phyloP scores from a whole-genome alignment of 2,888 invertebrate genomes.

The Hypomecis punctinalis region DNA sequence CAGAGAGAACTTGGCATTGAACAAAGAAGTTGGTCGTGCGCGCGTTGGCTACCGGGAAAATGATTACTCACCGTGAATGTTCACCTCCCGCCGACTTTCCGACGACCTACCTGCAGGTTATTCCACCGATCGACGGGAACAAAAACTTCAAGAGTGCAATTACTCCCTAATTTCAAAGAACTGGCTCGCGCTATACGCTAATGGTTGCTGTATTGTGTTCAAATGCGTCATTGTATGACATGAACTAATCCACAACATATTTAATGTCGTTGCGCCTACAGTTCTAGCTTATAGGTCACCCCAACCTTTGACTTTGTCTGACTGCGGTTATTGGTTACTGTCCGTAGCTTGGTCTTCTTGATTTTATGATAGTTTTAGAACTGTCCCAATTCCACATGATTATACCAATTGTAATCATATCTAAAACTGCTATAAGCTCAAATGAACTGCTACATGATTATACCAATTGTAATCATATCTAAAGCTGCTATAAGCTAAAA shows the following conservation, averaged over 20 bases:
- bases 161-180: conserved; percentile 59
- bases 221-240: conserved; percentile 51
- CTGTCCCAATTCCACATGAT: conserved; percentile 9
- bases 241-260: conserved; percentile 50
- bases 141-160: conserved; percentile 67
- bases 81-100: conserved; percentile 71
- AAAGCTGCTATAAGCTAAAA: not conserved
- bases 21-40: conserved; percentile 49
- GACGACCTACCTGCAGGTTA: conserved; percentile 78
- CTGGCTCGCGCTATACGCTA: conserved; percentile 50
- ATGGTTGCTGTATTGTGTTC: conserved; percentile 53
- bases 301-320: conserved; percentile 48
- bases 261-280: conserved; percentile 45
- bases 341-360: conserved; percentile 17
- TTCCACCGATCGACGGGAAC: conserved; percentile 68
- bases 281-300: conserved; percentile 51
- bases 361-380: conserved; percentile 20
- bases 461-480: too few species aligned
- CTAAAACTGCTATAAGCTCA: not conserved
- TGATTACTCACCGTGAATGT: conserved; percentile 66
- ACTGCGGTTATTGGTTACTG: conserved; percentile 35
- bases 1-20: conserved; percentile 39
- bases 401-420: not conserved
- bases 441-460: conserved; percentile 2
- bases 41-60: conserved; percentile 56